Percentiles rank a stretch among this genome's conserved stretches.
phyloP scores from a whole-genome alignment of 2,888 invertebrate genomes.

The Drosophila neonasuta region DNA sequence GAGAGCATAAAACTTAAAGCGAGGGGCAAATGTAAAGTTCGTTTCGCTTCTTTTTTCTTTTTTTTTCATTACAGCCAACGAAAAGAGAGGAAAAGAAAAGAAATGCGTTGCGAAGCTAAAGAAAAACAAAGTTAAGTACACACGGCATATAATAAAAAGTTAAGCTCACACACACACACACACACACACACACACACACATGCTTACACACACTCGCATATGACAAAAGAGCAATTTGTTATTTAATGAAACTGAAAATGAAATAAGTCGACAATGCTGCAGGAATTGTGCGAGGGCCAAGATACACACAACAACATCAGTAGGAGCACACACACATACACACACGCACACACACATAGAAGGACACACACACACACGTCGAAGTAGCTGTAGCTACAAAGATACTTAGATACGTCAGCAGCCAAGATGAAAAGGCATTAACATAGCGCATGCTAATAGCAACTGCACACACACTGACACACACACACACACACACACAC shows the following conservation, averaged over 20 bases:
- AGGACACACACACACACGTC: constrained; percentile 3
- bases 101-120: constrained; percentile 1
- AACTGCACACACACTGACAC: constrained; percentile 57
- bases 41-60: neutral
- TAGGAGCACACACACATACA: neutral
- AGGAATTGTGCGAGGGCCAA: constrained; percentile 42
- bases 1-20: constrained; percentile 63
- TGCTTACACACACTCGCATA: constrained; percentile 12
- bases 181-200: constrained; percentile 19
- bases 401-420: constrained; percentile 27
- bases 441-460: constrained; percentile 72
- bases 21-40: constrained; percentile 11
- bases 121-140: constrained; percentile 40
- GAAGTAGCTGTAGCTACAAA: constrained; percentile 12
- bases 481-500: constrained; percentile 17
- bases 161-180: constrained; percentile 47
- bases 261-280: constrained; percentile 66
- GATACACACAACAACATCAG: constrained; percentile 2
- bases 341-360: neutral
- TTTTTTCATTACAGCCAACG: constrained; percentile 35
- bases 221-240: constrained; percentile 69
- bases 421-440: constrained; percentile 70
- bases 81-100: constrained; percentile 1
- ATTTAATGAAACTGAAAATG: constrained; percentile 77
- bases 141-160: constrained; percentile 64